These are phyloP conservation scores for Epizoanthus illoricatus DNA, from an alignment of 92 coral and sea anemone species.

Conservation along the genomic window DNA sequence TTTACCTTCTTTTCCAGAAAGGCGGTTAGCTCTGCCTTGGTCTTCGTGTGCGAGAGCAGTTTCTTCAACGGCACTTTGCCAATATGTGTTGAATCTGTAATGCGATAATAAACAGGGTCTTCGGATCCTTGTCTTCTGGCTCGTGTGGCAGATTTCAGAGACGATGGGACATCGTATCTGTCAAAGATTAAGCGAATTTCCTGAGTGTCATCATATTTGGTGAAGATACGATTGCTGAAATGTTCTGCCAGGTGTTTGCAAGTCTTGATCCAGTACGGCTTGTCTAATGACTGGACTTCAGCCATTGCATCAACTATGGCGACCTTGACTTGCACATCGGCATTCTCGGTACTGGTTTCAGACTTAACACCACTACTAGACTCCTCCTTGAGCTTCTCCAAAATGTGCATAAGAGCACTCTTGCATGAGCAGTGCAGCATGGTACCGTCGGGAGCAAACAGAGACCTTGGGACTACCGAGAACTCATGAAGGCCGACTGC, in stretches of 20 bases:
- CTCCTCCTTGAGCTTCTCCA: constrained; percentile 36
- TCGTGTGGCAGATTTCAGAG: constrained; percentile 38
- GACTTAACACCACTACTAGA: constrained; percentile 1
- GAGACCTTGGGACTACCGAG: constrained; percentile 52
- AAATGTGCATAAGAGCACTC: constrained; percentile 48
- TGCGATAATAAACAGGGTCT: constrained; percentile 45
- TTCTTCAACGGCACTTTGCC: constrained; percentile 46
- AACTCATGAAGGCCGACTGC: constrained; percentile 54
- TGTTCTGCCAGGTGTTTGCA: constrained; percentile 48
- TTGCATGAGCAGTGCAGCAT: constrained; percentile 58
- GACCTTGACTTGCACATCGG: constrained; percentile 34
- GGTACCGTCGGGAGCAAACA: constrained; percentile 58
- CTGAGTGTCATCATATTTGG: constrained; percentile 6
- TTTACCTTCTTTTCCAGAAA: constrained; percentile 42
- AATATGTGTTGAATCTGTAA: constrained; percentile 51
- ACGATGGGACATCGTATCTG: constrained; percentile 44
- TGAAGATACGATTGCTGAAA: neutral
- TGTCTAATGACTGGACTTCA: constrained; percentile 45
- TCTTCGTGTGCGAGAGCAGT: constrained; percentile 53
- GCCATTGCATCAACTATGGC: constrained; percentile 54
- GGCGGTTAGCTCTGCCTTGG: constrained; percentile 20
- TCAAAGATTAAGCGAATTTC: constrained; percentile 41
- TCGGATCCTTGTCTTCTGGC: constrained; percentile 34
- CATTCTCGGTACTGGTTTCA: constrained; percentile 28
- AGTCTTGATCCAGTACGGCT: constrained; percentile 37